Conservation (phyloP, 1,140 invertebrate genomes). For the Nomia melanderi region DNA sequence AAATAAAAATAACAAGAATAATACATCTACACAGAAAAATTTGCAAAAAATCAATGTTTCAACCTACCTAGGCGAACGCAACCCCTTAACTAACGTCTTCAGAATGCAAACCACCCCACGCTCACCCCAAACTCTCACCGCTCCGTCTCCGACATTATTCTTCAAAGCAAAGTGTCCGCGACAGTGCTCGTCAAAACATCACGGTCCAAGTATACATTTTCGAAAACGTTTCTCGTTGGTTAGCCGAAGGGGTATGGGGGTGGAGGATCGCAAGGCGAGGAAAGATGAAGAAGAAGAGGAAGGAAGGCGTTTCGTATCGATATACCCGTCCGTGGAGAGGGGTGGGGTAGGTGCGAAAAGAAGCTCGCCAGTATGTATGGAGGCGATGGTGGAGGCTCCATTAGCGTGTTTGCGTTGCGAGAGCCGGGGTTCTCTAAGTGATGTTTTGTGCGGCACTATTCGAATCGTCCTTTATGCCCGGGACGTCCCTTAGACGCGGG, state of each 20-base stretch:
- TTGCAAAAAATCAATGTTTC: too few species aligned
- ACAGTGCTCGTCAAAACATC: too few species aligned
- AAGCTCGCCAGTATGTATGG: slow-evolving; percentile 63
- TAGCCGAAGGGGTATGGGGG: slow-evolving; percentile 17
- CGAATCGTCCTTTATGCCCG: slow-evolving; percentile 70
- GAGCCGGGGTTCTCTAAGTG: slow-evolving; percentile 74
- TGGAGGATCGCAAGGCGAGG: slow-evolving; percentile 15
- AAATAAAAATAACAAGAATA: too few species aligned
- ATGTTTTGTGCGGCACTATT: slow-evolving; percentile 76
- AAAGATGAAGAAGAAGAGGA: background rate
- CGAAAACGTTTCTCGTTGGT: slow-evolving; percentile 45
- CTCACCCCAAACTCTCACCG: too few species aligned
- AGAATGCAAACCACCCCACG: too few species aligned
- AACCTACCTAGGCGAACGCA: too few species aligned
- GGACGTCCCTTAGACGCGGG: slow-evolving; percentile 24
- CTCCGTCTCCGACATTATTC: too few species aligned
- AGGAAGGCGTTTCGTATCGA: slow-evolving; percentile 50
- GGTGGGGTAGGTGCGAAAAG: slow-evolving; percentile 62
- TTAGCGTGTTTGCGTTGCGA: slow-evolving; percentile 77
- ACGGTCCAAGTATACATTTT: slow-evolving; percentile 50
- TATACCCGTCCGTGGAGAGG: slow-evolving; percentile 48
- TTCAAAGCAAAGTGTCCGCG: too few species aligned
- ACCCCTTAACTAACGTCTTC: too few species aligned
- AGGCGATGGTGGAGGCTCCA: slow-evolving; percentile 70
- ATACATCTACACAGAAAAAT: too few species aligned